A percentile compares a stretch with the other conserved stretches of the same genome.
Evolutionary conservation across 2,113 vertebrate genomes (phyloP).

Genomic region (Lepidothrix coronata): DNA sequence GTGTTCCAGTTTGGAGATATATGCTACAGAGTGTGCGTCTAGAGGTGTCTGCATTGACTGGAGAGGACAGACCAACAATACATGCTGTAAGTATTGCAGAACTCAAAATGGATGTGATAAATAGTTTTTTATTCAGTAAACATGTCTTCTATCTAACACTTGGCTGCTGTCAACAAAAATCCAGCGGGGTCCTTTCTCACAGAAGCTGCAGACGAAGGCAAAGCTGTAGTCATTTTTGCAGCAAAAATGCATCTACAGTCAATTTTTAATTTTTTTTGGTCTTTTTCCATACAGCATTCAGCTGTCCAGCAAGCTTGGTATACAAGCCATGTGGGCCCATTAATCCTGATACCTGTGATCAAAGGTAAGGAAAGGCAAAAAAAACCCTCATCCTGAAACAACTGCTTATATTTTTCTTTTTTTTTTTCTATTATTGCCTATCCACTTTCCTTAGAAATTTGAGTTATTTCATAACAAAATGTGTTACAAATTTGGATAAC

Average conservation of each 20-base stretch:
- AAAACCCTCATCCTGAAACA: not conserved
- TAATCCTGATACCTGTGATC: slow-evolving; percentile 75
- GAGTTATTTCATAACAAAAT: not conserved
- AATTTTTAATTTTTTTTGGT: not conserved
- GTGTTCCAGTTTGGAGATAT: slow-evolving; percentile 84
- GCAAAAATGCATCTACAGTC: not conserved
- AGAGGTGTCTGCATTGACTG: slow-evolving; percentile 83
- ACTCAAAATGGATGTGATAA: not conserved
- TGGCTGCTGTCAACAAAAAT: not conserved
- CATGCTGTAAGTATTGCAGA: slow-evolving; percentile 78
- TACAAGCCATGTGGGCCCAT: slow-evolving; percentile 82
- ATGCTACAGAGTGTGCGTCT: slow-evolving; percentile 78
- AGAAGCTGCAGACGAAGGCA: not conserved
- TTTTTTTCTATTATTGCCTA: not conserved
- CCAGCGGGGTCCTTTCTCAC: not conserved
- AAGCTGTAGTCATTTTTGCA: not conserved
- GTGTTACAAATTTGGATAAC: not conserved
- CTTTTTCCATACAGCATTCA: slow-evolving; percentile 66
- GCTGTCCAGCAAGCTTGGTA: slow-evolving; percentile 74
- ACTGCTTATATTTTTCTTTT: not conserved
- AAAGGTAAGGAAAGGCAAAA: slow-evolving; percentile 67
- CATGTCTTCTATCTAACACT: not conserved
- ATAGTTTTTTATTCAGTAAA: not conserved
- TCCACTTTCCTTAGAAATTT: not conserved
- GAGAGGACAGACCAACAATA: slow-evolving; percentile 76